Evolutionary conservation across 2,113 vertebrate genomes (phyloP), one percentile per base, ranked within the genome.

Genomic region (Indicator maculatus): DNA sequence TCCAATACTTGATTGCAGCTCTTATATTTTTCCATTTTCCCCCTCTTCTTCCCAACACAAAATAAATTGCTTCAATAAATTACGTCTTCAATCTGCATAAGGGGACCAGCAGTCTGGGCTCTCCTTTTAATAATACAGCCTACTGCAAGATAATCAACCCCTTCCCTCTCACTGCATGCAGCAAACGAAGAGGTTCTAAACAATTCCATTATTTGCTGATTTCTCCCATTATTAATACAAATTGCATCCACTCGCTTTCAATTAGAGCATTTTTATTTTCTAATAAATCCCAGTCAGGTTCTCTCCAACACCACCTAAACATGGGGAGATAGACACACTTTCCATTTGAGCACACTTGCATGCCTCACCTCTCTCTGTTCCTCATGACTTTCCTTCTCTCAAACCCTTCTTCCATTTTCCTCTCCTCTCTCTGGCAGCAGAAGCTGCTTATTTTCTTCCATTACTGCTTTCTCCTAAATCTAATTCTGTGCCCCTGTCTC

Each of bases 201-300:
- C 93, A 91, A 90, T 95, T 93, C 81, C 88, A 64, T 85, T 47
- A 93, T 97, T 96, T 96, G 81, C 91, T 89, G 86, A 93, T 96
- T 96, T 97, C 87, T 96, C 80, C 91, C 41, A 26, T 96, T 98
- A 98, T 98, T 97, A 96, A 96, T 92, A 91, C 92, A 97, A 98
- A 98, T 97, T 96, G 94, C 93, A 38, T 60, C 94, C 93, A 94
- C 86, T 97, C 36, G 0, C 93, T 97, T 97, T 97, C 97, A 96
- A 97, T 97, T 96, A 92, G 83, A 96, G 59, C 75, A 74, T 95
- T 97, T 98, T 96, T 95, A 98, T 97, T 97, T 97, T 89, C 96
- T 80, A 45, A 94, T 96, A 97, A 97, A 97, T 97, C 95, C 96
- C 96, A 96, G 91, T 97, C 95, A 95, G 88, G 45, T 96, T 91